phyloP scores from a whole-genome alignment of 2,888 invertebrate genomes.

The Hymenopus coronatus region DNA sequence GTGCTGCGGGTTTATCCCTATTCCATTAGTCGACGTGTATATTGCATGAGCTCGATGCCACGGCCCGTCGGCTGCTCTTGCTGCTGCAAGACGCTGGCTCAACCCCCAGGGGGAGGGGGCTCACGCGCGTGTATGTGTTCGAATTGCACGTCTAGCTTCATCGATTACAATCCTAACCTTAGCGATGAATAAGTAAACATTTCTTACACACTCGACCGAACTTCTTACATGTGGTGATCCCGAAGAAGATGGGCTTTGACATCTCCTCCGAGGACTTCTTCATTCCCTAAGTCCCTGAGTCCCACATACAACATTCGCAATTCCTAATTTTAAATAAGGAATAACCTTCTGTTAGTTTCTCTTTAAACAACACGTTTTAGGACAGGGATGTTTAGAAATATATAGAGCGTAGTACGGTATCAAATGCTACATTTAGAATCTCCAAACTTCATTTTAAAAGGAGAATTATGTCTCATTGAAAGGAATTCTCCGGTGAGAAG shows the following conservation, averaged over 20 bases:
- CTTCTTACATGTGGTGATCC: neutral
- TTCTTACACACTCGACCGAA: neutral
- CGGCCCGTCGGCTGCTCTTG: slow-evolving; percentile 10
- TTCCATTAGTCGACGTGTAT: slow-evolving; percentile 28
- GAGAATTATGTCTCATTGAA: too few species aligned
- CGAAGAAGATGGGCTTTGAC: neutral
- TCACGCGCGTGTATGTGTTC: neutral
- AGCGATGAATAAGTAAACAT: neutral
- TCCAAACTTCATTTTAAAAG: too few species aligned
- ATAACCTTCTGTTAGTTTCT: too few species aligned
- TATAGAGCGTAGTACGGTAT: too few species aligned
- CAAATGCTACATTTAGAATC: too few species aligned
- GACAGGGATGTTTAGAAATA: too few species aligned
- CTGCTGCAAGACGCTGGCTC: slow-evolving; percentile 14
- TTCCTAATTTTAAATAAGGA: too few species aligned
- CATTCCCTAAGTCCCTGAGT: neutral
- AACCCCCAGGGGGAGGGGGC: neutral
- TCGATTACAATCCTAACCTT: neutral
- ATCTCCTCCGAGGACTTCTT: neutral
- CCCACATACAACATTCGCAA: neutral
- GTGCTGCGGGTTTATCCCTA: slow-evolving; percentile 19
- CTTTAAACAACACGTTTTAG: too few species aligned
- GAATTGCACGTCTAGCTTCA: neutral
- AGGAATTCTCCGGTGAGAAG: too few species aligned
- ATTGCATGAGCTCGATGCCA: slow-evolving; percentile 23